Evolutionary conservation across 2,888 invertebrate species (phyloP), one percentile per base, ranked within the genome.

Genomic region (Trilocha varians): DNA sequence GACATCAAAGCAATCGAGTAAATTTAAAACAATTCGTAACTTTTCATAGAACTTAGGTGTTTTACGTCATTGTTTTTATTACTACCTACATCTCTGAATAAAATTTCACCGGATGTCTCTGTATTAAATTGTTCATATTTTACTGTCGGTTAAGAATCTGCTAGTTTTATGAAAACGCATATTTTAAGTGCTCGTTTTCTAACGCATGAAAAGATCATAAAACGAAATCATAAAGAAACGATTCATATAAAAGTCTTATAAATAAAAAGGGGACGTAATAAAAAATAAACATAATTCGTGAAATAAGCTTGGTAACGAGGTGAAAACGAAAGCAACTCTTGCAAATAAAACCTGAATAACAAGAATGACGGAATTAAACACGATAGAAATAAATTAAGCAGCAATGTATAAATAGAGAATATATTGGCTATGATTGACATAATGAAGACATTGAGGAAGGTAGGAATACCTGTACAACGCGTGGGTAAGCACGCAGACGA

Each of bases 391-490:
- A 70, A 51, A 54, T 51, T 59, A 59, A 61, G 65, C 61, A 61
- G 55, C 50, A 39, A 39, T 42, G 49, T 49, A 47, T 44, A 64
- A 65, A 70, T 70, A 73, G 57, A 63, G 48, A 45, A 42, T 49
- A 50, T 50, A 51, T 44, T 34, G 38, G 49, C 43, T 52, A 49
- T 57, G 59, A 65, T 61, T 63, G 62, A 62, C 53, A 56, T 54
- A 46, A 52, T 45, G 54, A 47, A 57, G 46, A 44, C 46, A 42
- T 44, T 13, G 35, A 54, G 51, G 52, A 58, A 56, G 53, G 52
- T 49, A 50, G 48, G 46, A 70, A 71, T 75, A 73, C 64, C 66
- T 64, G 50, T 56, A 49, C 55, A 57, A 54, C 49, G 74, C 73
- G 78, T 79, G 71, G 78, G 78, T 47, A 48, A 55, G 44, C 38